Conservation (phyloP, 92 coral and sea anemone genomes). For the Epizoanthus fatuus region DNA sequence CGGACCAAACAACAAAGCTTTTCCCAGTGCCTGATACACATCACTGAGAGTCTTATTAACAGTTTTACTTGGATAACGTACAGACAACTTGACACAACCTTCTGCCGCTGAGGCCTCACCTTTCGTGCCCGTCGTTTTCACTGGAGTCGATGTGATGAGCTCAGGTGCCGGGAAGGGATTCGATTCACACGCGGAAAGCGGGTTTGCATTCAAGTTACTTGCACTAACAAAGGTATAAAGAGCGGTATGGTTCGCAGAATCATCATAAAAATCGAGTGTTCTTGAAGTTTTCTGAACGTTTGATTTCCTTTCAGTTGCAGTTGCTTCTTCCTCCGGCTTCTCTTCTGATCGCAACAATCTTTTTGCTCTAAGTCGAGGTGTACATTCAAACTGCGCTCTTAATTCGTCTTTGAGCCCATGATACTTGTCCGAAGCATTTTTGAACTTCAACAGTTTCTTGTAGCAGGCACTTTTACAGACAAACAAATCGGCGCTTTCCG, state of each 20-base stretch:
- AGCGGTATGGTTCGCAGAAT: not conserved
- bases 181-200: not conserved
- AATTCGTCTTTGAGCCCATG: constrained; percentile 14
- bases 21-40: constrained; percentile 49
- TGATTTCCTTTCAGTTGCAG: not conserved
- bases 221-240: not conserved
- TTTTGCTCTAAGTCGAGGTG: not conserved
- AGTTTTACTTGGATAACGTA: constrained; percentile 54
- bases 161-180: not conserved
- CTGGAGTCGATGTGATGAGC: too few species aligned
- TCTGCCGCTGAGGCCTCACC: too few species aligned
- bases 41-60: constrained; percentile 44
- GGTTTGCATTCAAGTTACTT: constrained; percentile 5
- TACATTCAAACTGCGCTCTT: constrained; percentile 16
- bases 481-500: constrained; percentile 50
- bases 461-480: constrained; percentile 49
- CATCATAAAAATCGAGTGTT: not conserved
- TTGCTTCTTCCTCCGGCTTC: not conserved
- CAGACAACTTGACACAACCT: constrained; percentile 32
- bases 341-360: constrained; percentile 12
- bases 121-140: too few species aligned
- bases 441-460: constrained; percentile 44
- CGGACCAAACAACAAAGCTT: constrained; percentile 66
- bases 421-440: constrained; percentile 35
- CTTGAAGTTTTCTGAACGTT: not conserved